Conservation (phyloP, 1,140 invertebrate genomes). For the Drosophila melanica region DNA sequence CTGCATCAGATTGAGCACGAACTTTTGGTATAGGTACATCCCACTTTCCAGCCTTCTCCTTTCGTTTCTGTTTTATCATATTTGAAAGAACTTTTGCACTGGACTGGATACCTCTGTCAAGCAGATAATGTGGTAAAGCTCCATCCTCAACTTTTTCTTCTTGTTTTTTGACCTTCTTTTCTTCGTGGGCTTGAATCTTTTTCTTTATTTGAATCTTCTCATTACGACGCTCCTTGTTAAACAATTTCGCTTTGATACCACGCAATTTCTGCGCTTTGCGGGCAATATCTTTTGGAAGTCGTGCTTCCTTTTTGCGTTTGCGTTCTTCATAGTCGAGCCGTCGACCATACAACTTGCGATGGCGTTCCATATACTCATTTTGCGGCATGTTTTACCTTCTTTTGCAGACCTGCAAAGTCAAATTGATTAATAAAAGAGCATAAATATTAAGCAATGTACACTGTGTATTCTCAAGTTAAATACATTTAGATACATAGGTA, state of each 20-base stretch:
- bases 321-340: constrained; percentile 99
- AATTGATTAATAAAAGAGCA: constrained; percentile 20
- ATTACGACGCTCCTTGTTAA: constrained; percentile 97
- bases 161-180: constrained; percentile 94
- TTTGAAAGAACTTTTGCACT: constrained; percentile 98
- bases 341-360: constrained; percentile 97
- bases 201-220: constrained; percentile 99
- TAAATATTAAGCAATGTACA: constrained; percentile 21
- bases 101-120: constrained; percentile 98
- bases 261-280: constrained; percentile 95
- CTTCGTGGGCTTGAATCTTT: constrained; percentile 96
- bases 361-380: constrained; percentile 99
- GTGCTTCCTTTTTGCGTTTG: constrained; percentile 97
- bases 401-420: constrained; percentile 43
- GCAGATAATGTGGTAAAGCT: constrained; percentile 96
- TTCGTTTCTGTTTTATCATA: constrained; percentile 99
- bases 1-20: constrained; percentile 97
- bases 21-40: constrained; percentile 99
- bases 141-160: constrained; percentile 93
- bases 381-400: constrained; percentile 92
- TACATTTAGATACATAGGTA: constrained; percentile 31
- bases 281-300: constrained; percentile 94
- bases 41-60: constrained; percentile 99
- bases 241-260: constrained; percentile 99
- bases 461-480: constrained; percentile 41